Conservation (phyloP, 1,140 invertebrate genomes). For the Venturia canescens region DNA sequence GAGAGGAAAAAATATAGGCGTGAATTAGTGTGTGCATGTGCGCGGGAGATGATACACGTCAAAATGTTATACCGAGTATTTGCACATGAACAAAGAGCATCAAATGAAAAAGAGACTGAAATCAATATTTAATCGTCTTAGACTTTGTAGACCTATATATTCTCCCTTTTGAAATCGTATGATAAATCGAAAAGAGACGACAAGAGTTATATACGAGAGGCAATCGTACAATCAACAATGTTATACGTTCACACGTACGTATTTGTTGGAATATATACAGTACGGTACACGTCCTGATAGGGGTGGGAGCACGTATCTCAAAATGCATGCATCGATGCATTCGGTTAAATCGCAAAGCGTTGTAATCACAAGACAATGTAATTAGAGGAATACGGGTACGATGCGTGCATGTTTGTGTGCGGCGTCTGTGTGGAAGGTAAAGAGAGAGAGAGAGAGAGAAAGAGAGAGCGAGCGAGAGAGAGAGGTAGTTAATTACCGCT, state of each 20-base stretch:
- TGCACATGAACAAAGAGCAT: no score
- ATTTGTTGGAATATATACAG: background rate
- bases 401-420: background rate
- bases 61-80: no score
- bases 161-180: background rate
- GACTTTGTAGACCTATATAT: no score
- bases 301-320: background rate
- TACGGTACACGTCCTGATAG: background rate
- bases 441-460: background rate
- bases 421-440: background rate
- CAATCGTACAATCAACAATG: conserved; percentile 39
- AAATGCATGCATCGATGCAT: conserved; percentile 5
- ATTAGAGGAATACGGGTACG: background rate
- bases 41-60: background rate
- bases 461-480: background rate
- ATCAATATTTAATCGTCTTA: no score
- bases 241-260: background rate
- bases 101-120: no score
- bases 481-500: conserved; percentile 9
- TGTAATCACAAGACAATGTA: conserved; percentile 25
- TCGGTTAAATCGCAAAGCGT: conserved; percentile 21
- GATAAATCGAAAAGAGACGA: background rate
- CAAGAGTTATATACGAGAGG: conserved; percentile 25
- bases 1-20: background rate
- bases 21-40: background rate